A percentile compares a stretch with the other conserved stretches of the same genome.
Conservation (phyloP, 2,888 invertebrate species). For the Microctonus aethiopoides region DNA sequence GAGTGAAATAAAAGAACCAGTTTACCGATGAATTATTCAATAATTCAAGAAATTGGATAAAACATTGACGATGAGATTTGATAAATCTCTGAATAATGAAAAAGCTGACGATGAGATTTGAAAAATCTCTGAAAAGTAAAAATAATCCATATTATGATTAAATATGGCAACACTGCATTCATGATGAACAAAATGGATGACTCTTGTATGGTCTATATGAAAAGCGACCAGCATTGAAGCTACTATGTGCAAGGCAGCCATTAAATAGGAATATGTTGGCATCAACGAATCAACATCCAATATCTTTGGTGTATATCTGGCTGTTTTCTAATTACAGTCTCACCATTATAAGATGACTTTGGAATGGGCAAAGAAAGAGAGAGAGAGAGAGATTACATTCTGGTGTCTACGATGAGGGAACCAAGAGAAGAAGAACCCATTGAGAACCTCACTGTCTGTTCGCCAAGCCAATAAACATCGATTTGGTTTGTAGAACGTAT, state of each 20-base stretch:
- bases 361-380: no score
- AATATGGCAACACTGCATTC: not conserved
- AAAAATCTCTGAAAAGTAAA: conserved; percentile 17
- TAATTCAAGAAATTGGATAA: not conserved
- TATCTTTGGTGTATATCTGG: conserved; percentile 57
- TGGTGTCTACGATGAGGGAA: conserved; percentile 43
- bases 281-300: conserved; percentile 38
- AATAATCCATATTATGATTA: not conserved
- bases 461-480: conserved; percentile 50
- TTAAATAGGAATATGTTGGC: conserved; percentile 16
- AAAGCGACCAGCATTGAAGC: not conserved
- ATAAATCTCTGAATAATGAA: not conserved
- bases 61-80: conserved; percentile 9
- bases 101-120: conserved; percentile 17
- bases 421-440: conserved; percentile 27
- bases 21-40: conserved; percentile 62
- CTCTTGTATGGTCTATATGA: not conserved
- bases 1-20: conserved; percentile 70
- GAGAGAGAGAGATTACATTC: conserved; percentile 43
- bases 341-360: conserved; percentile 61
- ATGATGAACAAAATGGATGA: not conserved
- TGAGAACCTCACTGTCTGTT: conserved; percentile 38
- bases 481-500: conserved; percentile 65
- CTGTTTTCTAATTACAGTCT: conserved; percentile 65
- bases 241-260: conserved; percentile 20